A percentile compares a stretch with the other conserved stretches of the same genome.
Conservation (phyloP, 2,888 invertebrate species). For the Dasypolia templi region DNA sequence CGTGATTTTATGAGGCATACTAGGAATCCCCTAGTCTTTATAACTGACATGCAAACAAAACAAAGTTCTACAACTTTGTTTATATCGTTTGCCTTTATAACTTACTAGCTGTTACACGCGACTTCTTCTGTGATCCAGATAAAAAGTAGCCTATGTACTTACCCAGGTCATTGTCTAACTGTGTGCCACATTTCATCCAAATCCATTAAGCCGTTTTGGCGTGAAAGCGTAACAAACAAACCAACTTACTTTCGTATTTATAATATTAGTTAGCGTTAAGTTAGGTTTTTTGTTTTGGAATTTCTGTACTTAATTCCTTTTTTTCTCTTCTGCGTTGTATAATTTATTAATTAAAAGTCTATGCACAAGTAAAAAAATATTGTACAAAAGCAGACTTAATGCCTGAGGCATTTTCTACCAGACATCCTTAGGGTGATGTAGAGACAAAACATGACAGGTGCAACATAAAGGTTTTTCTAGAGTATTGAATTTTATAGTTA, state of each 20-base stretch:
- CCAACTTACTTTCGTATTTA: too few relatives aligned
- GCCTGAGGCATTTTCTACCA: neutral
- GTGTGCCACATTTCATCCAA: too few relatives aligned
- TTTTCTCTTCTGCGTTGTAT: neutral
- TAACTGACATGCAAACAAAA: neutral
- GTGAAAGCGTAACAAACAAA: too few relatives aligned
- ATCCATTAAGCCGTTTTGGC: too few relatives aligned
- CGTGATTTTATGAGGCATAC: conserved; percentile 11
- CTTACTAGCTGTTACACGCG: too few relatives aligned
- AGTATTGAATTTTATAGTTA: too few relatives aligned
- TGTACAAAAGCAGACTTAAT: neutral
- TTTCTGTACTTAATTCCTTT: too few relatives aligned
- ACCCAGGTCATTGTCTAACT: too few relatives aligned
- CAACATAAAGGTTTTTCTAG: neutral
- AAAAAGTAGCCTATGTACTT: too few relatives aligned
- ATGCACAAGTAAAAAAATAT: neutral
- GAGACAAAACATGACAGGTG: neutral
- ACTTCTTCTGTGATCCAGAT: too few relatives aligned
- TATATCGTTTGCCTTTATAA: neutral
- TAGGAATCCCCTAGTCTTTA: neutral
- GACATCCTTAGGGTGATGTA: neutral
- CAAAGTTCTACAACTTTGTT: neutral
- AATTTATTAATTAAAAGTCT: neutral
- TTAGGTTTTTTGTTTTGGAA: neutral
- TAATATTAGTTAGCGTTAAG: too few relatives aligned